Base-by-base conservation (phyloP, 1,140 invertebrate species). In the Holotrichia oblita region DNA sequence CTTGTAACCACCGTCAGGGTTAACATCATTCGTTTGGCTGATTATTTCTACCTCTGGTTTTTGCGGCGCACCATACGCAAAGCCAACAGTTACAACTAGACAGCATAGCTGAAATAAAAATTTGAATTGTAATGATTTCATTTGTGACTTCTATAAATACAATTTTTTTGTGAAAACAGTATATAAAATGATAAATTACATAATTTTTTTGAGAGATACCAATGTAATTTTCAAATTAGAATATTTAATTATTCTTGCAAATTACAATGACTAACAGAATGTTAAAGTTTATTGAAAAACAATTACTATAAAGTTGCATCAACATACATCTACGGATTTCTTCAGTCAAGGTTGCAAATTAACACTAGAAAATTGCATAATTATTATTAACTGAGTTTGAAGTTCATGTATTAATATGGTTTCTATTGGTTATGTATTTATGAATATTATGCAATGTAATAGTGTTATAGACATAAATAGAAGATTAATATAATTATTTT, bases 1-100 rank as follows among this genome's bases (percentile, higher is more conserved):
- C 84, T 90, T 87, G 80, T 92, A 93, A 44, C 90, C 89, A 74
- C 92, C 92, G 85, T 92, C 92, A 6, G 90, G 88, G 81, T 91
- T 90, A 74, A 91, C 89, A 80, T 92, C 91, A 75, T 91, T 92
- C 76, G 91, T 90, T 83, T 92, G 91, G 80, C 89, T 91, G 17
- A 93, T 87, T 78, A 93, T 92, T 72, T 89, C 89, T 81, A 91
- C 90, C 40, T 74, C 72, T 42, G 82, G 76, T 44, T 88, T 88
- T 84, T 87, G 87, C 59, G 90, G 89, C 27, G 89, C 89, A 48
- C 89, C 87, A 42, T 85, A 83, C 17, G 85, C 87, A 72, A 88
- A n/a, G 6, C 24, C 69, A n/a, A 79, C 20, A 14, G 75, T 73
- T 55, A 83, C 72, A n/a, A 44, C 64, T n/a, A 80, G 75, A 22